Evolutionary conservation across 2,113 vertebrate species (phyloP).

Genomic region (Anser brachyrhynchus): DNA sequence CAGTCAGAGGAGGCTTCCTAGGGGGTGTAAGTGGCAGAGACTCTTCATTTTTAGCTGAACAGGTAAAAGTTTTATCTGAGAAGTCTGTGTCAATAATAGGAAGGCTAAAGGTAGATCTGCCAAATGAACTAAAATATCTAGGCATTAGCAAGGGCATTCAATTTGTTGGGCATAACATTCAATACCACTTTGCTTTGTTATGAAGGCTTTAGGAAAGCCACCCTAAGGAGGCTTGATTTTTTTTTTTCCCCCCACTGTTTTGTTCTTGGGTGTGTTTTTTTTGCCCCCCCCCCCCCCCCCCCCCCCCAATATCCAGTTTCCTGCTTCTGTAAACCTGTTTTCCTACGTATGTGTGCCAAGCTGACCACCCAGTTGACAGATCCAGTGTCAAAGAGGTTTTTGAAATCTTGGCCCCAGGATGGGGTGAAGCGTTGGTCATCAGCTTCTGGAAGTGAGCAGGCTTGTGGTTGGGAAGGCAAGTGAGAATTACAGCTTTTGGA

Average conservation of each 20-base stretch:
- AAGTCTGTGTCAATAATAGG: background rate
- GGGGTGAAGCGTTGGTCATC: constrained; percentile 27
- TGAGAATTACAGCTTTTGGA: background rate
- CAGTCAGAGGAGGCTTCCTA: background rate
- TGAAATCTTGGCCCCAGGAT: background rate
- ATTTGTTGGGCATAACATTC: background rate
- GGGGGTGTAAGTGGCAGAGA: background rate
- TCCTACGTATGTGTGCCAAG: background rate
- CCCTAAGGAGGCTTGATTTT: background rate
- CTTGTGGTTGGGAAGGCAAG: constrained; percentile 10
- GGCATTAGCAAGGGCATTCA: background rate
- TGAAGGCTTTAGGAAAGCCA: background rate
- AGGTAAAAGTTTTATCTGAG: background rate
- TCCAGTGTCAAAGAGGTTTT: background rate
- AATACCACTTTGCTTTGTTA: background rate
- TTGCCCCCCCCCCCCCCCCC: no score
- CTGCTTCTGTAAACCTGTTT: background rate
- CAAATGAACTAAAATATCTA: background rate
- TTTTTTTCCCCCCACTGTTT: no score
- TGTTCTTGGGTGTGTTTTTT: no score
- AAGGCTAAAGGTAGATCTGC: background rate
- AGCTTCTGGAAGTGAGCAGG: background rate
- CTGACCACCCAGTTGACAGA: background rate
- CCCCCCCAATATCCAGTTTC: background rate
- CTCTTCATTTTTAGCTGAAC: background rate